Evolutionary conservation across 2,113 vertebrate genomes (phyloP).

Genomic region (Leucopternis melanops): DNA sequence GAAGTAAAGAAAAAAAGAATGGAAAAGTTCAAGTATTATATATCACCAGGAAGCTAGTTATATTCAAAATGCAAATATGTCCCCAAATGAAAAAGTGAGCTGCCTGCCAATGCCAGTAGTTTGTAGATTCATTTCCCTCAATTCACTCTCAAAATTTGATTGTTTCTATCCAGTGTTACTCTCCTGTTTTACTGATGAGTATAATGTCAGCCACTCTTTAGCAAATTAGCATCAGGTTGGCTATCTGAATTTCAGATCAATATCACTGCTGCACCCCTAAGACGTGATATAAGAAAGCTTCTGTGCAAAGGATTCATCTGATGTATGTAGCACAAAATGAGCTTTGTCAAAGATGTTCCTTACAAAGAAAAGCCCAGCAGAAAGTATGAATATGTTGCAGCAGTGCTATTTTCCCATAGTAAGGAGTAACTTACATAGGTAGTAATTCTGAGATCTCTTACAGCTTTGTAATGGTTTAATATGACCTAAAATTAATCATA

Average conservation of each 20-base stretch:
- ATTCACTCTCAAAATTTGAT: slow-evolving; percentile 26
- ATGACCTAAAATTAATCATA: not conserved
- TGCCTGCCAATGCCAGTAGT: not conserved
- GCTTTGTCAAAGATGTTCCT: not conserved
- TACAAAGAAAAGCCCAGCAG: not conserved
- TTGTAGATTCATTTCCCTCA: slow-evolving; percentile 21
- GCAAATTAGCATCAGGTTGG: not conserved
- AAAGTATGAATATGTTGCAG: not conserved
- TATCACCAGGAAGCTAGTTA: slow-evolving; percentile 22
- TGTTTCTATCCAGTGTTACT: slow-evolving; percentile 5
- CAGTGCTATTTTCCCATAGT: not conserved
- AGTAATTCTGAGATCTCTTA: not conserved
- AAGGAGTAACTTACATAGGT: not conserved
- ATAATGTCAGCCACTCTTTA: not conserved
- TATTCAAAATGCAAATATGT: slow-evolving; percentile 26
- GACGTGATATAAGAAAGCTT: not conserved
- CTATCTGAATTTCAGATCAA: not conserved
- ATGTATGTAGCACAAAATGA: not conserved
- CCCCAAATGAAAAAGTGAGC: slow-evolving; percentile 12
- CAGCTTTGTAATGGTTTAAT: not conserved
- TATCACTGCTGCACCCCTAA: not conserved
- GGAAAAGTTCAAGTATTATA: slow-evolving; percentile 8
- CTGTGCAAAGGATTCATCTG: not conserved
- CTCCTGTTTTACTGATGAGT: slow-evolving; percentile 20
- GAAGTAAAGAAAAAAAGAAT: not conserved